Conservation (phyloP, 2,888 invertebrate genomes). For the Lydus trimaculatus region DNA sequence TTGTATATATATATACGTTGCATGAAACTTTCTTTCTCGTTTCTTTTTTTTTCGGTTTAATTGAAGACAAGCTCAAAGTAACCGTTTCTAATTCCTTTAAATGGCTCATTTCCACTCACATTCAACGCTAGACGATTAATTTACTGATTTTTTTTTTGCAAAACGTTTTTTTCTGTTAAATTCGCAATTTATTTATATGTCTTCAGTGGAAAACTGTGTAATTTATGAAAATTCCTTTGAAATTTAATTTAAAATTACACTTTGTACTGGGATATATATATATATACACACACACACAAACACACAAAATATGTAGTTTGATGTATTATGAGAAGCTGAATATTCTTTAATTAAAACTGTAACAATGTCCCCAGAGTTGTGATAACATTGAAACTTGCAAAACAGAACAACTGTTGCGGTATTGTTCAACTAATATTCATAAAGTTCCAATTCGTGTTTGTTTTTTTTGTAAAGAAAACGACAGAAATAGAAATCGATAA, state of each 20-base stretch:
- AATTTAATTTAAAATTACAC: background rate
- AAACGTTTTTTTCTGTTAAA: background rate
- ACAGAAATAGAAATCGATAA: background rate
- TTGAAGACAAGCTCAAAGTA: background rate
- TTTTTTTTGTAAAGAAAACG: background rate
- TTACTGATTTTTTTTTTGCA: background rate
- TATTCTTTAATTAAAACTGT: background rate
- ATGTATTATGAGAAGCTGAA: background rate
- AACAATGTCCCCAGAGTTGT: background rate
- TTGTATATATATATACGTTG: too few species aligned
- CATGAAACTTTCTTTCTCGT: background rate
- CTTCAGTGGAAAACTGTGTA: background rate
- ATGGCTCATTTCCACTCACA: background rate
- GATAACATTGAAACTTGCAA: background rate
- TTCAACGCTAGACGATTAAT: background rate
- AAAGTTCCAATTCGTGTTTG: background rate
- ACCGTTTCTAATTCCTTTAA: background rate
- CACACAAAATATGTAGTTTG: background rate
- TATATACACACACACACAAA: too few species aligned
- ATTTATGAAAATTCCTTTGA: constrained; percentile 1
- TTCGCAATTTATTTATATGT: too few species aligned
- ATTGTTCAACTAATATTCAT: background rate
- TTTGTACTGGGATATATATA: too few species aligned
- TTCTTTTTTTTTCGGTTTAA: background rate
- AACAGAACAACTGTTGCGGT: background rate